Evolutionary conservation across 1,140 invertebrate species (phyloP).

Genomic region (Cryptotermes secundus): DNA sequence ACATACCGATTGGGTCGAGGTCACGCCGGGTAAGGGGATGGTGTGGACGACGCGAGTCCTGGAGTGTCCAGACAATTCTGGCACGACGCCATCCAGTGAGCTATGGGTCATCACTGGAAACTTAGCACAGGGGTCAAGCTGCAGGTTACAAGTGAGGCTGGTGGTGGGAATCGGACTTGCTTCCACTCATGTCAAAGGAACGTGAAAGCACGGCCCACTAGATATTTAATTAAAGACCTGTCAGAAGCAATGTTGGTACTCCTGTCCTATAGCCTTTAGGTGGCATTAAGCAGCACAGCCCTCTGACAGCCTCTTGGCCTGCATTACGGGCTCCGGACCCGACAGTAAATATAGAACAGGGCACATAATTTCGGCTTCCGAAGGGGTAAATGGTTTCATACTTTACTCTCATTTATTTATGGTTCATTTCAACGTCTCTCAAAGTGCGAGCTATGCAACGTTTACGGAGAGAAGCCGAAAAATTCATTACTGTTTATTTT

Average conservation of each 20-base stretch:
- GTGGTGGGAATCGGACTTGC: not conserved
- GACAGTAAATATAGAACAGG: not conserved
- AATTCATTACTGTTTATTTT: too few species aligned
- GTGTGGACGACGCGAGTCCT: not conserved
- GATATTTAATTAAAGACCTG: slow-evolving; percentile 20
- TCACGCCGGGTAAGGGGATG: not conserved
- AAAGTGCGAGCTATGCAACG: too few species aligned
- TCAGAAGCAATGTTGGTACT: slow-evolving; percentile 7
- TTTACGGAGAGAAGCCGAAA: too few species aligned
- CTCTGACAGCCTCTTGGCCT: not conserved
- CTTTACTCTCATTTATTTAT: too few species aligned
- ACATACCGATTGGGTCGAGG: not conserved
- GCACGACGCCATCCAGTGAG: too few species aligned
- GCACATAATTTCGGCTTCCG: not conserved
- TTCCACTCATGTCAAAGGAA: not conserved
- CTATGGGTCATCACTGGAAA: not conserved
- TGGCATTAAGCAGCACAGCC: not conserved
- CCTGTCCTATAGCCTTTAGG: not conserved
- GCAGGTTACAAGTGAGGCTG: not conserved
- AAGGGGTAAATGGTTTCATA: too few species aligned
- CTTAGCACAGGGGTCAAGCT: slow-evolving; percentile 5
- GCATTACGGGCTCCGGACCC: not conserved
- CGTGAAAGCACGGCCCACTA: slow-evolving; percentile 4
- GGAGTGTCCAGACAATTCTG: not conserved
- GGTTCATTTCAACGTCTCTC: too few species aligned